Base-by-base conservation (phyloP, 2,888 invertebrate genomes). In the Calliphora vomitoria region DNA sequence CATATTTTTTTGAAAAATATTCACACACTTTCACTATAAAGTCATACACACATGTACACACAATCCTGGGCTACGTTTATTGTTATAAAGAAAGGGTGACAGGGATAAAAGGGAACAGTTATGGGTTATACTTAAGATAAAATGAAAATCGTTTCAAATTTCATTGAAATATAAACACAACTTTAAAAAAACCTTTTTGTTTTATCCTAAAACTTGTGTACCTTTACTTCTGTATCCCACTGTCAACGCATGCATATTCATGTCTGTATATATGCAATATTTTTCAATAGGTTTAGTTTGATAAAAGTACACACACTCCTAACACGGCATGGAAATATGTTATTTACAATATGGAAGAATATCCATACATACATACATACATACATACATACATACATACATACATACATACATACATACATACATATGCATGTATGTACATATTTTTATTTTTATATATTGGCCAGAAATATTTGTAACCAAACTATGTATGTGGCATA, bases 381-480 rank as follows among this genome's bases (percentile, higher is more conserved):
- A 10, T 55, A 15, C 8, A n/a, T n/a, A n/a, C n/a, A n/a, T n/a
- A n/a, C n/a, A 69, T 60, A 58, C 18, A 38, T 75, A 47, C 47
- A 69, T 8, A 41, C 25, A 41, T 6, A 35, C 35, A 35, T 0
- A 35, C 5, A 35, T 35, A 35, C 35, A 35, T 6, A 76, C 47
- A 25, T 18, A 11, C 20, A 75, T 10, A 53, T 55, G 5, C 47
- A 47, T 47, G 35, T 38, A 41, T 25, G 31, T 35, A n/a, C n/a
- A 72, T 50, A 20, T 6, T 53, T 13, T n/a, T 66, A 55, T 44
- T 68, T 75, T 35, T 25, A 50, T 50, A 60, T 60, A 66, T 68
- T 82, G 60, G 60, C 38, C 50, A 69, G 3, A 76, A 55, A 69
- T 83, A 76, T 85, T 60, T 80, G 47, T 60, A 60, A 78, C 66